These are phyloP conservation scores for Rhyacophila evoluta DNA, from an alignment of 2,888 invertebrate genomes.

Conservation along the genomic window DNA sequence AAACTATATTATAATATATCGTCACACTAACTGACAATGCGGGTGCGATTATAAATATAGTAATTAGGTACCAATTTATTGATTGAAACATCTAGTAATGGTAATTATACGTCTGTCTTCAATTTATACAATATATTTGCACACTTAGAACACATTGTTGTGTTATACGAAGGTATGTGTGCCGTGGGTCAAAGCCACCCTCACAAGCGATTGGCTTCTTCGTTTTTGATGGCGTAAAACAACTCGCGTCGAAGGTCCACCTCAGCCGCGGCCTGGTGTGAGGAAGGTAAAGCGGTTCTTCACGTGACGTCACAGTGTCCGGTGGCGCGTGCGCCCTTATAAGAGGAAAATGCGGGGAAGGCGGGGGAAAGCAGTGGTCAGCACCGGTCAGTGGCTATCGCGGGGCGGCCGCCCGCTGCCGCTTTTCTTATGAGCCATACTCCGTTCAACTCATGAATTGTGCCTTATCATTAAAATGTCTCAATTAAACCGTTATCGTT, in stretches of 20 bases:
- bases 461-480: neutral
- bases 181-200: neutral
- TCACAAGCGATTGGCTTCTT: neutral
- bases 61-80: too few species aligned
- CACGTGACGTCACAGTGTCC: neutral
- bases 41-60: too few species aligned
- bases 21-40: too few species aligned
- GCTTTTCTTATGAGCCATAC: conserved; percentile 22
- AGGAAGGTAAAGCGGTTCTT: neutral
- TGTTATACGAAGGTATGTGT: neutral
- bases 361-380: conserved; percentile 34
- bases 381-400: conserved; percentile 47
- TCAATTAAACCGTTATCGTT: neutral
- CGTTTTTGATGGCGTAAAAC: neutral
- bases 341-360: conserved; percentile 33
- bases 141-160: too few species aligned
- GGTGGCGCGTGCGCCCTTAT: conserved; percentile 43
- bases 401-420: conserved; percentile 46
- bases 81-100: too few species aligned
- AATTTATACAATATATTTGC: too few species aligned
- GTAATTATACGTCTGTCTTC: too few species aligned
- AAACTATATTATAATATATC: too few species aligned
- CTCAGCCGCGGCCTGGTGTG: neutral
- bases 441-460: neutral
- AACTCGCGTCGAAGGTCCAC: neutral